phyloP scores from a whole-genome alignment of 2,797 vertebrate species.

The Acrossocheilus fasciatus region DNA sequence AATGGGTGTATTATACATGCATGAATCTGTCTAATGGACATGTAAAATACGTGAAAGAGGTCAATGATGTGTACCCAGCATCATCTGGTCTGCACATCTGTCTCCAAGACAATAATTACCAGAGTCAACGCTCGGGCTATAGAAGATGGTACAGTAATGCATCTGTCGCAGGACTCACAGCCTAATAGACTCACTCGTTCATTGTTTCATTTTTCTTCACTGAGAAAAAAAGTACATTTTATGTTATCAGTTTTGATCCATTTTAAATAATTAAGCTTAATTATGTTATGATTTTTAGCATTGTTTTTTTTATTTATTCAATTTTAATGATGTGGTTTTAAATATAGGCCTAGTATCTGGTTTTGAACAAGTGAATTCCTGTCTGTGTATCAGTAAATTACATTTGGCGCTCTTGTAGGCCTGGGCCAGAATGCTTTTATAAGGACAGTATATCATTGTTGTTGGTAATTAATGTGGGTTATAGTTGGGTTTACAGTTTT shows the following conservation, averaged over 20 bases:
- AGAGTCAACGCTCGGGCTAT: background rate
- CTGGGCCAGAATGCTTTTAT: background rate
- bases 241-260: background rate
- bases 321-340: background rate
- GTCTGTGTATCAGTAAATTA: background rate
- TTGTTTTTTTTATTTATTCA: background rate
- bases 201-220: background rate
- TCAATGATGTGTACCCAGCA: constrained; percentile 26
- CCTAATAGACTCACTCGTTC: background rate
- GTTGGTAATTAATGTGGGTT: background rate
- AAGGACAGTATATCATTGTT: constrained; percentile 1
- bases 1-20: constrained; percentile 28
- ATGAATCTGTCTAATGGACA: constrained; percentile 15
- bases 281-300: background rate
- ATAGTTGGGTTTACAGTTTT: background rate
- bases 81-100: constrained; percentile 43
- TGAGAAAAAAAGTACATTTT: background rate
- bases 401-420: background rate
- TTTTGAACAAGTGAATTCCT: background rate
- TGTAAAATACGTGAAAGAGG: constrained; percentile 32
- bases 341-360: background rate
- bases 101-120: constrained; percentile 16
- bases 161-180: background rate
- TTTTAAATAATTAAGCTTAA: background rate
- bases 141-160: background rate